phyloP scores from a whole-genome alignment of 2,113 vertebrate species.

The Hyaena hyaena region DNA sequence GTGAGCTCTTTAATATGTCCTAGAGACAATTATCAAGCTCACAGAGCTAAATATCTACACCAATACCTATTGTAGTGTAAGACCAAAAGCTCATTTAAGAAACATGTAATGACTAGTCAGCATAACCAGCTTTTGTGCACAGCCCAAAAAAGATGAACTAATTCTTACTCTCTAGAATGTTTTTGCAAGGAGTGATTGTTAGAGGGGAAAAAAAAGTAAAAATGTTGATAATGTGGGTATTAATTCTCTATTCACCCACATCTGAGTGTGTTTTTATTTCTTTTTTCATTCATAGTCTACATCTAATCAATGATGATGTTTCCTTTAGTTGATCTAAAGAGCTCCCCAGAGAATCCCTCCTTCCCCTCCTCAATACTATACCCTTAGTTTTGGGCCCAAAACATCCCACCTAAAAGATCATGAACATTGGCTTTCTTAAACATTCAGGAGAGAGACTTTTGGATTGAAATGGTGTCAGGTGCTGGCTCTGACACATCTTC shows the following conservation, averaged over 20 bases:
- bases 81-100: background rate
- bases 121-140: background rate
- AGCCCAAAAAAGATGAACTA: background rate
- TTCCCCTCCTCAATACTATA: background rate
- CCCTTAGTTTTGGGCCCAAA: background rate
- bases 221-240: background rate
- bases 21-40: background rate
- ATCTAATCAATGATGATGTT: background rate
- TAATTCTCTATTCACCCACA: background rate
- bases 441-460: background rate
- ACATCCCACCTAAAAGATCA: background rate
- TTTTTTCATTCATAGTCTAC: background rate
- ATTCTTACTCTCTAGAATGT: background rate
- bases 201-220: background rate
- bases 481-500: background rate
- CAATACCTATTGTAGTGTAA: background rate
- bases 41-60: too few species aligned
- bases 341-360: too few species aligned
- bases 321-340: background rate
- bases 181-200: background rate
- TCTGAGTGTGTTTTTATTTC: background rate
- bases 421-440: background rate
- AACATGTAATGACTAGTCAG: background rate
- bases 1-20: background rate
- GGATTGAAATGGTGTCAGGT: background rate